These are phyloP conservation scores for Telmatherina bonti DNA, from an alignment of 2,797 vertebrate genomes.

Conservation along the genomic window DNA sequence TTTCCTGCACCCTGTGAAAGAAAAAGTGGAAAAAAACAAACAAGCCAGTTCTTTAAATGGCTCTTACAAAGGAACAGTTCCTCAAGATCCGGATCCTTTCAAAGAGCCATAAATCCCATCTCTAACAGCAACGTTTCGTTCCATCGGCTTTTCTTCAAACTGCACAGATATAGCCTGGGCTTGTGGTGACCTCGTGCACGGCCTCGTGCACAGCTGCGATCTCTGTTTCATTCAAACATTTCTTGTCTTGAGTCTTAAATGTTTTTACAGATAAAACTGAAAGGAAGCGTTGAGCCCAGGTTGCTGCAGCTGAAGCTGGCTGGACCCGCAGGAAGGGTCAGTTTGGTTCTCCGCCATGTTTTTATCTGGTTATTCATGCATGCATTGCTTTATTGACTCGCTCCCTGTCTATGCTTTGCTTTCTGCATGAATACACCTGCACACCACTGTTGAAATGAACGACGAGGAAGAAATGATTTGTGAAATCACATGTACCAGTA, in stretches of 20 bases:
- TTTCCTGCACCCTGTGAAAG: too few species aligned
- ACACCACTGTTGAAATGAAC: background rate
- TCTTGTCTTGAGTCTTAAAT: background rate
- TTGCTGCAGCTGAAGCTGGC: background rate
- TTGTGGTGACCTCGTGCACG: background rate
- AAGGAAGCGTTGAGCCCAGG: background rate
- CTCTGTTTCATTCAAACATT: background rate
- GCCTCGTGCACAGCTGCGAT: background rate
- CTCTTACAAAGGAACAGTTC: too few species aligned
- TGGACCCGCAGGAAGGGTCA: background rate
- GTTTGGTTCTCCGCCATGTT: background rate
- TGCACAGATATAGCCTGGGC: background rate
- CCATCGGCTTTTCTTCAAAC: too few species aligned
- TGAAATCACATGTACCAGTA: too few species aligned
- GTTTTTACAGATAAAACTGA: background rate
- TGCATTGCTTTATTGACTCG: too few species aligned
- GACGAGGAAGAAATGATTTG: background rate
- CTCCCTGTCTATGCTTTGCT: background rate
- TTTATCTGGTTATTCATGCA: too few species aligned
- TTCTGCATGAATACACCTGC: background rate
- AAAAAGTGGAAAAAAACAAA: too few species aligned
- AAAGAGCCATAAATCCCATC: too few species aligned
- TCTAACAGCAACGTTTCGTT: too few species aligned
- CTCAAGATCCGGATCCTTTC: too few species aligned
- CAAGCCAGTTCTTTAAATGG: too few species aligned